Evolutionary conservation across 2,113 vertebrate species (phyloP).

Genomic region (Percina caprodes): DNA sequence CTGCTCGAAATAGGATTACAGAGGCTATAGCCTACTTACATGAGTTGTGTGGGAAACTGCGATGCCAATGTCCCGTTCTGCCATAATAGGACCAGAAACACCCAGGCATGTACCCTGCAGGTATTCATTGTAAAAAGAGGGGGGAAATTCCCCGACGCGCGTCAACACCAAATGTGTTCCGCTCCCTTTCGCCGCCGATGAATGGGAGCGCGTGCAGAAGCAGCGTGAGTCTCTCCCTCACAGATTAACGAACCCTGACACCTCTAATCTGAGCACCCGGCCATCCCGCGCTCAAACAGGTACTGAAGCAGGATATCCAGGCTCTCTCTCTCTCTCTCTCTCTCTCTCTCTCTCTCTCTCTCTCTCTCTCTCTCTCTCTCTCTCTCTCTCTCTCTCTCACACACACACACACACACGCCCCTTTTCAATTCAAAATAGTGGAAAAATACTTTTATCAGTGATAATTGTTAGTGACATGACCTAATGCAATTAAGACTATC

Average conservation of each 20-base stretch:
- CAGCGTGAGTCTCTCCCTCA: slow-evolving; percentile 67
- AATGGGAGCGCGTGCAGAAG: slow-evolving; percentile 45
- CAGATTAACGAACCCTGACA: slow-evolving; percentile 79
- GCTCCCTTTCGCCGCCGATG: slow-evolving; percentile 42
- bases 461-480: background rate
- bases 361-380: background rate
- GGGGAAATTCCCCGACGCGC: slow-evolving; percentile 69
- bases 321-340: slow-evolving; percentile 33
- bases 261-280: slow-evolving; percentile 86
- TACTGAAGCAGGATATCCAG: slow-evolving; percentile 69
- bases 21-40: slow-evolving; percentile 86
- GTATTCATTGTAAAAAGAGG: slow-evolving; percentile 88
- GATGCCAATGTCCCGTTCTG: slow-evolving; percentile 83
- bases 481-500: background rate
- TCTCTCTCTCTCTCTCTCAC: background rate
- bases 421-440: background rate
- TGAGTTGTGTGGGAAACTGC: slow-evolving; percentile 91
- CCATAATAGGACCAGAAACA: slow-evolving; percentile 87
- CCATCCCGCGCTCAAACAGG: slow-evolving; percentile 89
- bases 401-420: too few species aligned
- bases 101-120: slow-evolving; percentile 86
- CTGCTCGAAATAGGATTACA: slow-evolving; percentile 46
- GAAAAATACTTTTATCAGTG: background rate
- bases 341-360: background rate
- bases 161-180: slow-evolving; percentile 57